Evolutionary conservation across 2,113 vertebrate genomes (phyloP), one percentile per base, ranked within the genome.

Genomic region (Cairina moschata): DNA sequence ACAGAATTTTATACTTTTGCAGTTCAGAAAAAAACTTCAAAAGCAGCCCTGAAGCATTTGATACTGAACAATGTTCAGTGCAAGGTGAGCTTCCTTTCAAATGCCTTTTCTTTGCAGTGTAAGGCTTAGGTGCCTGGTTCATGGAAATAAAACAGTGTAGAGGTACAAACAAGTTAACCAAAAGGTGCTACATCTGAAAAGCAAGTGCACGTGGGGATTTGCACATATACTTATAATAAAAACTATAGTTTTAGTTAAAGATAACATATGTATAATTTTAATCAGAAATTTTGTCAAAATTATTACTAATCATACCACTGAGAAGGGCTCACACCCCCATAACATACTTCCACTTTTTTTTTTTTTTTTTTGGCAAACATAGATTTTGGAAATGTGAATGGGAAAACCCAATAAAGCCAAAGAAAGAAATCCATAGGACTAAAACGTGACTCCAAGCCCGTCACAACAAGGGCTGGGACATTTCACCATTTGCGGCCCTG

Each of bases 401-500:
- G 46, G 22, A 68, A 85, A 84, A 40, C 18, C 46, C 36, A 50
- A 42, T 6, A 79, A 66, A 88, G 17, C 29, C 32, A 78, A 75
- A 80, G 34, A 50, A 67, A 74, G 11, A 60, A 92, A 84, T 36
- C 50, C 78, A 75, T 0, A 0, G 58, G 72, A 58, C 13, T 36
- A 63, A 22, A 28, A 46, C 23, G 6, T 0, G 21, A 42, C 25
- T 22, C 40, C 7, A 22, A 32, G 7, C n/a, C 28, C 44, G 8
- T 5, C 22, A 17, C 0, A 5, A 56, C 34, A 72, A 21, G 67
- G 46, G n/a, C 1, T 40, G 67, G 21, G 28, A 44, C 26, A 6
- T 3, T 62, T 44, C n/a, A 34, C 28, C 31, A 13, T 20, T 20
- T 36, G 0, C 1, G 0, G n/a, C 29, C 6, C 36, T 29, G 52